A percentile compares a stretch with the other conserved stretches of the same genome.
Conservation (phyloP, 2,113 vertebrate species). For the Myocastor coypus region DNA sequence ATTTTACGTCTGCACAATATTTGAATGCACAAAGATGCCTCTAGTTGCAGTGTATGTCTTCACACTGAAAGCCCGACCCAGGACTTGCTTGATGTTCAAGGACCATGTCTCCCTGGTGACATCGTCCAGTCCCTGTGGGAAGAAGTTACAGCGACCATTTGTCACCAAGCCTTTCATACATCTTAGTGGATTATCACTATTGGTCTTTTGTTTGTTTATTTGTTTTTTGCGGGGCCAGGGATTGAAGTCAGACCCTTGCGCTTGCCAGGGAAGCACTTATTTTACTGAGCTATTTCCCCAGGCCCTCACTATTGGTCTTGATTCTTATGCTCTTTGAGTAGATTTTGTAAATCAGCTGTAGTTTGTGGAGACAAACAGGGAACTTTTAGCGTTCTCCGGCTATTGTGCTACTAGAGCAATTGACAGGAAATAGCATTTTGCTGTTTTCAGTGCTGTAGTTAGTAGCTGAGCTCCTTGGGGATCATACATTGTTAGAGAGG, state of each 20-base stretch:
- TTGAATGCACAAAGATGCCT: conserved; percentile 57
- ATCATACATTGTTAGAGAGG: background rate
- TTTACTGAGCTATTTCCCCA: too few species aligned
- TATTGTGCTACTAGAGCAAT: background rate
- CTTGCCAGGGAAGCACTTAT: too few species aligned
- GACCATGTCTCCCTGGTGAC: conserved; percentile 54
- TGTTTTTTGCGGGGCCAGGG: too few species aligned
- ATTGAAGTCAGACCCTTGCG: too few species aligned
- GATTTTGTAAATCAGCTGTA: background rate
- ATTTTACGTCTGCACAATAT: conserved; percentile 71
- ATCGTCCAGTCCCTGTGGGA: conserved; percentile 52
- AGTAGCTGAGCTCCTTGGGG: background rate
- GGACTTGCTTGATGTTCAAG: conserved; percentile 61
- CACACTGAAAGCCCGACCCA: conserved; percentile 41
- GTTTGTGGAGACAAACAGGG: background rate
- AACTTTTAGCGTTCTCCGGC: background rate
- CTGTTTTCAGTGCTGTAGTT: background rate
- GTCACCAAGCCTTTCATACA: conserved; percentile 46
- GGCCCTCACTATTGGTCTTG: conserved; percentile 42
- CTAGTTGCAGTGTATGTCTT: conserved; percentile 45
- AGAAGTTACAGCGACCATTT: conserved; percentile 24
- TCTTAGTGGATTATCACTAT: conserved; percentile 30
- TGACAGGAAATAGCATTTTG: background rate
- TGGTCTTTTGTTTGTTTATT: too few species aligned
- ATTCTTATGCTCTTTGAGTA: background rate